Percentiles rank a stretch among this genome's conserved stretches.
phyloP scores from a whole-genome alignment of 2,888 invertebrate species.

The Hemistola chrysoprasaria region DNA sequence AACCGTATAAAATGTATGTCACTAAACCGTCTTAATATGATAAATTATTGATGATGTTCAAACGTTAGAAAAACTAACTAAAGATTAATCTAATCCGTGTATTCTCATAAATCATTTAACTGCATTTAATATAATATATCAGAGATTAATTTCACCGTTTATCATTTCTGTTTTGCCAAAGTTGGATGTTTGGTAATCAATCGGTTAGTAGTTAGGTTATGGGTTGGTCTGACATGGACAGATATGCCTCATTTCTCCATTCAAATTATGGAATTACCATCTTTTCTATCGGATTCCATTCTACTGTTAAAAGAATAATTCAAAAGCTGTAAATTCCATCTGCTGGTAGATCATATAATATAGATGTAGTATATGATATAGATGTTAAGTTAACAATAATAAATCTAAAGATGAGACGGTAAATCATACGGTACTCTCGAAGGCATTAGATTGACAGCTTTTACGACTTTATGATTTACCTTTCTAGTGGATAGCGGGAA shows the following conservation, averaged over 20 bases:
- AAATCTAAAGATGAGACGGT: conserved; percentile 7
- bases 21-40: too few relatives aligned
- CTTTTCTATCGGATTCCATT: conserved; percentile 18
- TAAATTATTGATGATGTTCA: too few relatives aligned
- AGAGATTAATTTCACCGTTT: conserved; percentile 3
- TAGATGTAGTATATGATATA: too few relatives aligned
- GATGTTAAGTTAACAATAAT: conserved; percentile 13
- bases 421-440: conserved; percentile 14
- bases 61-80: not conserved
- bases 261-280: conserved; percentile 12
- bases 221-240: conserved; percentile 13
- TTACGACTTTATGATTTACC: conserved; percentile 5
- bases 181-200: conserved; percentile 2
- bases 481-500: conserved; percentile 1
- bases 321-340: conserved; percentile 10
- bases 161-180: conserved; percentile 2
- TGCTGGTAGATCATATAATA: too few relatives aligned
- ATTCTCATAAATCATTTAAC: conserved; percentile 5
- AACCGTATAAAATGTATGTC: too few relatives aligned
- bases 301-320: conserved; percentile 15
- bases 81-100: conserved; percentile 1
- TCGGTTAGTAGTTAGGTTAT: conserved; percentile 2
- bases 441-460: conserved; percentile 13
- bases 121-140: not conserved
- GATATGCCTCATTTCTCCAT: conserved; percentile 4